These are phyloP conservation scores for Dunckerocampus dactyliophorus DNA, from an alignment of 2,113 vertebrate species.

Conservation along the genomic window DNA sequence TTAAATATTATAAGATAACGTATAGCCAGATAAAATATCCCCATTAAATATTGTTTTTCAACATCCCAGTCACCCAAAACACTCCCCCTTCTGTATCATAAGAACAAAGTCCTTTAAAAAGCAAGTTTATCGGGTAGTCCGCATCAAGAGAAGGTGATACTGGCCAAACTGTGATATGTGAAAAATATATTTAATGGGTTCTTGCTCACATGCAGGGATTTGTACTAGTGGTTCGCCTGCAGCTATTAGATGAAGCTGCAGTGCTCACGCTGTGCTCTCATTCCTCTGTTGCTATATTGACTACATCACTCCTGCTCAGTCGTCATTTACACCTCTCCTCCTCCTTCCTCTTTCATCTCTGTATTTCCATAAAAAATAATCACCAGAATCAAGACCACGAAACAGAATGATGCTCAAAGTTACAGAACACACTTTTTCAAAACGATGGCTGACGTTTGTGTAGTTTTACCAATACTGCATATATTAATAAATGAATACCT, in stretches of 20 bases:
- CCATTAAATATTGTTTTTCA: not conserved
- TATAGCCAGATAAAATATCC: too few species aligned
- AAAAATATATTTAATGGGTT: not conserved
- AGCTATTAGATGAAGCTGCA: conserved; percentile 2
- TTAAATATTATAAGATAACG: too few species aligned
- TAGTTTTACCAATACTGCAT: too few species aligned
- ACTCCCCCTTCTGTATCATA: not conserved
- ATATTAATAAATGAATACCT: too few species aligned
- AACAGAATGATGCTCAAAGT: too few species aligned
- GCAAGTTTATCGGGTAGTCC: too few species aligned
- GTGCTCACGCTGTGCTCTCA: conserved; percentile 13
- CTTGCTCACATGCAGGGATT: not conserved
- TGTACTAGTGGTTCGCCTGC: not conserved
- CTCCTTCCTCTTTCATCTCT: not conserved
- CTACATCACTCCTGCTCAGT: conserved; percentile 4
- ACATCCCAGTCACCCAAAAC: not conserved
- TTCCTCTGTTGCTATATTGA: conserved; percentile 13
- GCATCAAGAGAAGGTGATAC: not conserved
- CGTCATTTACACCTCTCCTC: not conserved
- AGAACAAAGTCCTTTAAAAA: not conserved
- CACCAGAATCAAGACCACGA: too few species aligned
- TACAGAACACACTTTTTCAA: too few species aligned
- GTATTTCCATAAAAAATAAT: conserved; percentile 1
- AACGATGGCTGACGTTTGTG: too few species aligned
- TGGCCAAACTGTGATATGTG: not conserved